A percentile compares a stretch with the other conserved stretches of the same genome.
phyloP scores from a whole-genome alignment of 2,113 vertebrate species.

The Chaenogobius annularis region DNA sequence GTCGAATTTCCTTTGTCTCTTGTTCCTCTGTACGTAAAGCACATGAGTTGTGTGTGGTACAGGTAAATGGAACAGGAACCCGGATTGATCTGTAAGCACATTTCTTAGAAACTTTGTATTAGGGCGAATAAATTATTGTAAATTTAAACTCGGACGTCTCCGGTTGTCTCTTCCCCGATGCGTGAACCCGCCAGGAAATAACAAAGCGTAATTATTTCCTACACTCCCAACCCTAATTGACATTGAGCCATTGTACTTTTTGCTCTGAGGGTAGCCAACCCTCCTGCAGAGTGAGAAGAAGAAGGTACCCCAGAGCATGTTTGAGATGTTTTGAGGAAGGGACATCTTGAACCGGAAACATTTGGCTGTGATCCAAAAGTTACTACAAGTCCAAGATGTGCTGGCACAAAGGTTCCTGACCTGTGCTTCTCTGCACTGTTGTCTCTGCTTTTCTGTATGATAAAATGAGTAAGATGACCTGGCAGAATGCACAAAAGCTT shows the following conservation, averaged over 20 bases:
- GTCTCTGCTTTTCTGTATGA: slow-evolving; percentile 6
- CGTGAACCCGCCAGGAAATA: too few relatives aligned
- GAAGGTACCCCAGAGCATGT: slow-evolving; percentile 20
- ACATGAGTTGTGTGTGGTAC: too few relatives aligned
- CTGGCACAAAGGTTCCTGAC: slow-evolving; percentile 18
- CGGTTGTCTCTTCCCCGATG: too few relatives aligned
- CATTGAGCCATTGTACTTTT: slow-evolving; percentile 16
- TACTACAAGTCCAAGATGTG: slow-evolving; percentile 39
- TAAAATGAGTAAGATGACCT: neutral
- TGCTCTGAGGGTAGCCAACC: slow-evolving; percentile 24
- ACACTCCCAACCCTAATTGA: neutral
- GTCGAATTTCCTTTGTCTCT: too few relatives aligned
- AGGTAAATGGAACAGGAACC: too few relatives aligned
- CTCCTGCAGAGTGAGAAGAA: neutral
- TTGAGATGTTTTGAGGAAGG: slow-evolving; percentile 20
- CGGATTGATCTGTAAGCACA: too few relatives aligned
- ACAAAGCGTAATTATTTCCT: too few relatives aligned
- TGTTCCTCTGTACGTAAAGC: too few relatives aligned
- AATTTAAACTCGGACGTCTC: too few relatives aligned
- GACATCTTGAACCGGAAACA: slow-evolving; percentile 44
- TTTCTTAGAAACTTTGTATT: too few relatives aligned
- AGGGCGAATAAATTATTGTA: too few relatives aligned
- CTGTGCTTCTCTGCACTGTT: slow-evolving; percentile 4
- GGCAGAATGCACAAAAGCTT: neutral
- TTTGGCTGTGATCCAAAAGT: slow-evolving; percentile 36